Percentiles rank a stretch among this genome's conserved stretches.
Evolutionary conservation across 35 echinoderm and acorn worm species (phyloP).

Genomic region (Diadema setosum): DNA sequence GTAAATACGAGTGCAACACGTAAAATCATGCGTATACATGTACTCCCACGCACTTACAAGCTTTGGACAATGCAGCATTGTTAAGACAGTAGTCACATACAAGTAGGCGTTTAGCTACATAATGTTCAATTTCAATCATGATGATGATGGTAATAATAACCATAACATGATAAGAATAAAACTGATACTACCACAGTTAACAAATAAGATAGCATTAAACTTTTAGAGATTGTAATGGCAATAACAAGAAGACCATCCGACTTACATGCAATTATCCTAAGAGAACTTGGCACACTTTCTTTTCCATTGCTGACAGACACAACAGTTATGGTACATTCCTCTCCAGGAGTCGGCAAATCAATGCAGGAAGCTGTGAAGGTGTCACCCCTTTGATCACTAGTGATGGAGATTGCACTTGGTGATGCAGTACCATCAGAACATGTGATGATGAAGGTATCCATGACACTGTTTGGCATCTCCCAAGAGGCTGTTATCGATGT

Average conservation of each 20-base stretch:
- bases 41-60: too few species aligned
- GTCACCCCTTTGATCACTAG: background rate
- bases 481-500: background rate
- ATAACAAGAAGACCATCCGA: background rate
- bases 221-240: background rate
- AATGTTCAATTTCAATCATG: too few species aligned
- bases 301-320: background rate
- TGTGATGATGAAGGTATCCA: slow-evolving; percentile 10
- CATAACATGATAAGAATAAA: too few species aligned
- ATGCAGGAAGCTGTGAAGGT: background rate
- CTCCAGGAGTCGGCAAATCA: background rate
- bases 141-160: too few species aligned
- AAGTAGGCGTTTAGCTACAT: too few species aligned
- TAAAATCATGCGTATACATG: background rate
- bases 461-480: background rate
- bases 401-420: background rate
- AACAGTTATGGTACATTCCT: background rate
- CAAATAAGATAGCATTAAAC: too few species aligned
- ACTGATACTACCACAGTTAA: too few species aligned
- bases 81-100: background rate
- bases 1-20: too few species aligned
- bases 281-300: background rate
- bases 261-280: slow-evolving; percentile 25
- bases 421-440: background rate
- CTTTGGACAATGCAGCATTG: too few species aligned